Percentiles rank a stretch among this genome's conserved stretches.
Evolutionary conservation across 2,113 vertebrate genomes (phyloP).

Genomic region (Limnothrissa miodon): DNA sequence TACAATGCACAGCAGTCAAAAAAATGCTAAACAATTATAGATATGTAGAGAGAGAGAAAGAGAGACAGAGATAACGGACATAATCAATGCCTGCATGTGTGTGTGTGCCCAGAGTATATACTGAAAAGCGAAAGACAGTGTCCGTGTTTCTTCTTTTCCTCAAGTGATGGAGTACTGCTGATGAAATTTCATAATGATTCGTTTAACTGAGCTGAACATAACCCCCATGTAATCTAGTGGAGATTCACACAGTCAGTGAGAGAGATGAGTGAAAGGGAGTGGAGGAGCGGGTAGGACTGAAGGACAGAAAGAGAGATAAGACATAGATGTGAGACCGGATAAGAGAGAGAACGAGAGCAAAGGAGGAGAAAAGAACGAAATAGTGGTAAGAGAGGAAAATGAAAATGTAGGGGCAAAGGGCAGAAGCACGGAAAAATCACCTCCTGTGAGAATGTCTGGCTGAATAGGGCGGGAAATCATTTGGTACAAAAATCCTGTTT

Average conservation of each 20-base stretch:
- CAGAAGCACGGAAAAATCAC: conserved; percentile 26
- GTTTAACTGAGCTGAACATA: neutral
- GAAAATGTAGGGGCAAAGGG: conserved; percentile 42
- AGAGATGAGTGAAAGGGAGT: conserved; percentile 20
- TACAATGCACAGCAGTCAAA: neutral
- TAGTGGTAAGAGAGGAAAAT: conserved; percentile 11
- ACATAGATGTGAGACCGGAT: neutral
- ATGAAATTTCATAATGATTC: neutral
- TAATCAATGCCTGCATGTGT: neutral
- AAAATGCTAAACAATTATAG: too few relatives aligned
- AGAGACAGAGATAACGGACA: neutral
- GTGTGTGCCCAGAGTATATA: neutral
- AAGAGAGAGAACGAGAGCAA: neutral
- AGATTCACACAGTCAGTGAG: conserved; percentile 17
- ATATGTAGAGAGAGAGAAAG: neutral
- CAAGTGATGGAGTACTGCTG: neutral
- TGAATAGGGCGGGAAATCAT: conserved; percentile 34
- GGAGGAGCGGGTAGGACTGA: conserved; percentile 21
- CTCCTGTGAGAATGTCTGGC: conserved; percentile 30
- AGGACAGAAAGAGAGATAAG: conserved; percentile 32
- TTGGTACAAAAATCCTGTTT: conserved; percentile 27
- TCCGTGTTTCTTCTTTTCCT: neutral
- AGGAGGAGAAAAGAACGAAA: neutral
- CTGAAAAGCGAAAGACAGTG: neutral
- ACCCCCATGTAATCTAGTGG: neutral